Evolutionary conservation across 1,140 invertebrate genomes (phyloP).

Genomic region (Ostrea edulis): DNA sequence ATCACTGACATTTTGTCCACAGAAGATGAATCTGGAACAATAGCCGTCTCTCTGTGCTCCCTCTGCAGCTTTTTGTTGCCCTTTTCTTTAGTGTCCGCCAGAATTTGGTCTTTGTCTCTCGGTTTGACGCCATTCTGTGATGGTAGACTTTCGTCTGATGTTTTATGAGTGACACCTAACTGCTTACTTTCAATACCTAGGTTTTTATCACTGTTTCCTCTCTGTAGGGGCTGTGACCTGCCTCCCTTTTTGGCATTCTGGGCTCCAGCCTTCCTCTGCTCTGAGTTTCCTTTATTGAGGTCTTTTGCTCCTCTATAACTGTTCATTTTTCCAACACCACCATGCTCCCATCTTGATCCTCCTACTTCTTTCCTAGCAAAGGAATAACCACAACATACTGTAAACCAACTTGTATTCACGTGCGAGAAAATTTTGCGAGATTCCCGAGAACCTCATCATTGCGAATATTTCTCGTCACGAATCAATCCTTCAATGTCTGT

Average conservation of each 20-base stretch:
- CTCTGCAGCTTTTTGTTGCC: background rate
- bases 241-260: background rate
- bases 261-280: background rate
- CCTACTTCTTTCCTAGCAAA: slow-evolving; percentile 70
- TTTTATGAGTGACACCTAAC: slow-evolving; percentile 4
- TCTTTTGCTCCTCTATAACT: slow-evolving; percentile 78
- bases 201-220: background rate
- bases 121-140: background rate
- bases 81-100: background rate
- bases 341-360: slow-evolving; percentile 71
- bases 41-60: background rate
- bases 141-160: background rate
- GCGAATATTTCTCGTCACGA: no score
- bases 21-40: background rate
- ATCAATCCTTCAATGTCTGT: no score
- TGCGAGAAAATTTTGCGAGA: no score
- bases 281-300: slow-evolving; percentile 65
- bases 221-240: background rate
- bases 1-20: slow-evolving; percentile 30
- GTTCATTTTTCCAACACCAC: slow-evolving; percentile 67
- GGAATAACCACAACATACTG: background rate
- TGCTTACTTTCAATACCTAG: background rate
- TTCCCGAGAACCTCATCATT: no score
- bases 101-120: background rate
- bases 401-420: no score